Evolutionary conservation across 2,797 vertebrate species (phyloP).

Genomic region (Periparus ater): DNA sequence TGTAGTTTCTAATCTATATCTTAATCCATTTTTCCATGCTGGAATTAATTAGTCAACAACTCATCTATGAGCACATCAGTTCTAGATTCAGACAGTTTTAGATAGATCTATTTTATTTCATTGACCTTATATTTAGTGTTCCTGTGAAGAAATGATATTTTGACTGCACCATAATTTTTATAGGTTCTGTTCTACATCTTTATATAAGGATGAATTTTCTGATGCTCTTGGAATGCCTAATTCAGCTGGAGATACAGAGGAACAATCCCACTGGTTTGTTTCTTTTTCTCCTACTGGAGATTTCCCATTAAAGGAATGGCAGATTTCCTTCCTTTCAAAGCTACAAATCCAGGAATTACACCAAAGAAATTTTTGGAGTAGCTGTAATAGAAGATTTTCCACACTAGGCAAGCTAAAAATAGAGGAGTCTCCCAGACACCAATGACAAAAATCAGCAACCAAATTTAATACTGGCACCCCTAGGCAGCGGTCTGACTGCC

Average conservation of each 20-base stretch:
- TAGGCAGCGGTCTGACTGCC: not conserved
- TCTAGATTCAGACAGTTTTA: not conserved
- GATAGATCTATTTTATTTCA: not conserved
- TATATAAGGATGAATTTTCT: not conserved
- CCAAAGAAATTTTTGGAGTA: not conserved
- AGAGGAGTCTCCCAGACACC: not conserved
- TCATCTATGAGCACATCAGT: not conserved
- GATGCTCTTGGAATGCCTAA: not conserved
- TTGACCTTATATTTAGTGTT: not conserved
- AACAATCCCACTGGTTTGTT: not conserved
- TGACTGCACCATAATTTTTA: not conserved
- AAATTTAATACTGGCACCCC: not conserved
- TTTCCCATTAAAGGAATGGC: not conserved
- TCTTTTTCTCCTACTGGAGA: not conserved
- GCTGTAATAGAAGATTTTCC: not conserved
- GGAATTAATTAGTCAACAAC: not conserved
- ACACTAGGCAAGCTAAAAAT: not conserved
- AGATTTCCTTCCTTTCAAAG: not conserved
- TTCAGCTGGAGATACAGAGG: not conserved
- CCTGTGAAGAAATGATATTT: not conserved
- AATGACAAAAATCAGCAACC: not conserved
- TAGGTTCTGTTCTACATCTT: not conserved
- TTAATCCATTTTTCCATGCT: not conserved
- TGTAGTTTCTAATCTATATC: not conserved
- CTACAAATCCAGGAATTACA: not conserved